A percentile compares a stretch with the other conserved stretches of the same genome.
Evolutionary conservation across 2,797 vertebrate species (phyloP).

Genomic region (Rhadinocentrus ornatus): DNA sequence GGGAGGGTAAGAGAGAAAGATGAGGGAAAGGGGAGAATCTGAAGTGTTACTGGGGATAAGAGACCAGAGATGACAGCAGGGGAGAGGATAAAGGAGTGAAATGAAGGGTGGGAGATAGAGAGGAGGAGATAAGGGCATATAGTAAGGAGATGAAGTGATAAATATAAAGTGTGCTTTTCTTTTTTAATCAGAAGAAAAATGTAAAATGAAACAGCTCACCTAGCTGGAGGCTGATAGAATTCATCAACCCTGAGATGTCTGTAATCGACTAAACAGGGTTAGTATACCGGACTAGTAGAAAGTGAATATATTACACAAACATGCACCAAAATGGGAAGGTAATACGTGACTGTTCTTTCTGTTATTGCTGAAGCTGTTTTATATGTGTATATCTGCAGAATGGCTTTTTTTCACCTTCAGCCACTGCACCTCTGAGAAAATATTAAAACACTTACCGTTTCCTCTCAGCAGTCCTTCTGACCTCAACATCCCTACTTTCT

Average conservation of each 20-base stretch:
- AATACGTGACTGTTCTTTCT: conserved; percentile 21
- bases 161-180: conserved; percentile 60
- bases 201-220: conserved; percentile 46
- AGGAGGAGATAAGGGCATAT: conserved; percentile 44
- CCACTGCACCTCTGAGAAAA: conserved; percentile 27
- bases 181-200: conserved; percentile 55
- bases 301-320: conserved; percentile 12
- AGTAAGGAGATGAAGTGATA: conserved; percentile 50
- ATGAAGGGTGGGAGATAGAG: conserved; percentile 44
- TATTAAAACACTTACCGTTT: conserved; percentile 44
- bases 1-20: conserved; percentile 50
- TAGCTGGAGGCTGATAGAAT: conserved; percentile 36
- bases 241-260: conserved; percentile 24
- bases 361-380: conserved; percentile 1
- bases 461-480: conserved; percentile 41
- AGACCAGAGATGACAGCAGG: conserved; percentile 44
- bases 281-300: not conserved
- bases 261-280: conserved; percentile 6
- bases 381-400: conserved; percentile 21
- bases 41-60: conserved; percentile 59
- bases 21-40: conserved; percentile 46
- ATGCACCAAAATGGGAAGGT: conserved; percentile 18
- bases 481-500: conserved; percentile 51
- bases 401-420: conserved; percentile 25
- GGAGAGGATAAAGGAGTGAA: conserved; percentile 34